phyloP scores from a whole-genome alignment of 2,888 invertebrate species.

The Cylloceria caligata region DNA sequence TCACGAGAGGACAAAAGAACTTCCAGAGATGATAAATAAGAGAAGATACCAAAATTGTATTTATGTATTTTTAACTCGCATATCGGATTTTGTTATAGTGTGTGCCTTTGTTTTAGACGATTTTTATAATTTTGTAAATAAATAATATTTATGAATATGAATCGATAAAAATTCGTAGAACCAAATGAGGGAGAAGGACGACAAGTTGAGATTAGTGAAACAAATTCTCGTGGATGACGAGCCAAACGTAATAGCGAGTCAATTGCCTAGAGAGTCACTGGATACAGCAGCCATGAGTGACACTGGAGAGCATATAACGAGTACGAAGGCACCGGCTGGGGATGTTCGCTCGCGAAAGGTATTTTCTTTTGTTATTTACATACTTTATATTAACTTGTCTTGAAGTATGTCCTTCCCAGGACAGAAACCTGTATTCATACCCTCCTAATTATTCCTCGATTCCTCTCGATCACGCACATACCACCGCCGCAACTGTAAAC shows the following conservation, averaged over 20 bases:
- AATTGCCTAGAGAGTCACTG: conserved; percentile 61
- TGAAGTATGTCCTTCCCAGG: too few species aligned
- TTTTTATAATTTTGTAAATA: too few species aligned
- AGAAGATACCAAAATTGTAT: too few species aligned
- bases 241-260: conserved; percentile 69
- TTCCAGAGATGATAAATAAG: too few species aligned
- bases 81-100: too few species aligned
- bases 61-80: too few species aligned
- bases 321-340: conserved; percentile 70
- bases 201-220: conserved; percentile 87
- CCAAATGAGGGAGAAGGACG: conserved; percentile 87
- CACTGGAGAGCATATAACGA: conserved; percentile 59
- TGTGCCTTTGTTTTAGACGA: too few species aligned
- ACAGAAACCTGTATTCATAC: too few species aligned
- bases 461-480: too few species aligned
- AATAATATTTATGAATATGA: not conserved
- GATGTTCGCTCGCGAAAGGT: conserved; percentile 69
- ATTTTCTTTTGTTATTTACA: not conserved
- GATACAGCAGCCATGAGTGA: conserved; percentile 56
- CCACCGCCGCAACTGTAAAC: too few species aligned
- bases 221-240: conserved; percentile 87
- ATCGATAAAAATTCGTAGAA: conserved; percentile 76
- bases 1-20: too few species aligned
- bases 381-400: not conserved
- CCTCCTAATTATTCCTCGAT: too few species aligned